A percentile compares a stretch with the other conserved stretches of the same genome.
phyloP scores from a whole-genome alignment of 2,888 invertebrate species.

The Poecilus cupreus region DNA sequence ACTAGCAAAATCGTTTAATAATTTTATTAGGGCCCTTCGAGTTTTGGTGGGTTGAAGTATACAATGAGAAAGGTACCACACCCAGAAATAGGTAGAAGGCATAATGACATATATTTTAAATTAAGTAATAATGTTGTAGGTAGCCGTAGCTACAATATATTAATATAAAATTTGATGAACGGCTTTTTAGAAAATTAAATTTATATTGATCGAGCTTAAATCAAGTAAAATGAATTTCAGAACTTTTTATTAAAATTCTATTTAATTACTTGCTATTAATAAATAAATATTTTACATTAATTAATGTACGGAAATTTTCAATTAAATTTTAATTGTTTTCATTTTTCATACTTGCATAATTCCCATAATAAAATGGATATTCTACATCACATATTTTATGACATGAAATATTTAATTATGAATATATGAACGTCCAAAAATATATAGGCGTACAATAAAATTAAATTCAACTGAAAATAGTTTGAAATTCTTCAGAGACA shows the following conservation, averaged over 20 bases:
- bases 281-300: background rate
- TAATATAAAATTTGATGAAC: background rate
- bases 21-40: too few relatives aligned
- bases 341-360: constrained; percentile 6
- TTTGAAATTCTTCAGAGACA: constrained; percentile 14
- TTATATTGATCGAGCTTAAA: background rate
- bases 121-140: too few relatives aligned
- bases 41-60: too few relatives aligned
- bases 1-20: too few relatives aligned
- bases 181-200: background rate
- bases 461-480: constrained; percentile 14
- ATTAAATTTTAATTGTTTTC: constrained; percentile 24
- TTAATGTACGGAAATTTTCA: background rate
- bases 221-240: background rate
- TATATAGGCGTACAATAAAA: background rate
- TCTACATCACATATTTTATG: background rate
- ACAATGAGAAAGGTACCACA: too few relatives aligned
- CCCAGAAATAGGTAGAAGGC: too few relatives aligned
- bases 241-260: background rate
- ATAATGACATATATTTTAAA: too few relatives aligned
- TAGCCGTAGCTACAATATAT: background rate
- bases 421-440: background rate
- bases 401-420: background rate
- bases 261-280: constrained; percentile 31
- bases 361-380: background rate